These are phyloP conservation scores for Eulithis prunata DNA, from an alignment of 2,888 invertebrate species.

Conservation along the genomic window DNA sequence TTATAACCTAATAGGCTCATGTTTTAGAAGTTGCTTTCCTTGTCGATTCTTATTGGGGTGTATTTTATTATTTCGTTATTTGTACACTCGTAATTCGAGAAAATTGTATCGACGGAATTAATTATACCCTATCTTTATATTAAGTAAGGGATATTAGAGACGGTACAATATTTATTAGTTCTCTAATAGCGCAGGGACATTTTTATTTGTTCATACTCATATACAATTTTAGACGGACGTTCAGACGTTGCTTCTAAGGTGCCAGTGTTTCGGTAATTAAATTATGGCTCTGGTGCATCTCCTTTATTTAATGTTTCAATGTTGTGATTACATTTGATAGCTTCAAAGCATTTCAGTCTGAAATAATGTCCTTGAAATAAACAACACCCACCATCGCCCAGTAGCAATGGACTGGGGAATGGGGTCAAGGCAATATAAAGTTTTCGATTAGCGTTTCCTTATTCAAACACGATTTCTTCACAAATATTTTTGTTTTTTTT, in stretches of 20 bases:
- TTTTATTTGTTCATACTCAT: no score
- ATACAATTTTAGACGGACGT: no score
- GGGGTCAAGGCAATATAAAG: slow-evolving; percentile 41
- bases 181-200: no score
- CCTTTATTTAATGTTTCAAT: no score
- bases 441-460: slow-evolving; percentile 40
- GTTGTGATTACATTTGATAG: background rate
- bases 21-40: slow-evolving; percentile 31
- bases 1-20: slow-evolving; percentile 29
- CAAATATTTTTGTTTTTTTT: slow-evolving; percentile 36
- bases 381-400: slow-evolving; percentile 12
- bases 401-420: slow-evolving; percentile 34
- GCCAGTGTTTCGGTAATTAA: no score
- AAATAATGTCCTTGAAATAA: slow-evolving; percentile 35
- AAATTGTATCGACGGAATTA: slow-evolving; percentile 1
- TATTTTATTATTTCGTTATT: slow-evolving; percentile 21
- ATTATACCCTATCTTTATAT: background rate
- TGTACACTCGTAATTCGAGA: slow-evolving; percentile 12
- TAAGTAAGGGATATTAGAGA: background rate
- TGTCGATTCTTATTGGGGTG: slow-evolving; percentile 17
- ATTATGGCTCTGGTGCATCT: no score
- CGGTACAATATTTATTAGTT: no score
- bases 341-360: slow-evolving; percentile 8
- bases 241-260: no score
- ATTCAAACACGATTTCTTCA: slow-evolving; percentile 39